Evolutionary conservation across 2,888 invertebrate species (phyloP).

Genomic region (Acronicta leporina): DNA sequence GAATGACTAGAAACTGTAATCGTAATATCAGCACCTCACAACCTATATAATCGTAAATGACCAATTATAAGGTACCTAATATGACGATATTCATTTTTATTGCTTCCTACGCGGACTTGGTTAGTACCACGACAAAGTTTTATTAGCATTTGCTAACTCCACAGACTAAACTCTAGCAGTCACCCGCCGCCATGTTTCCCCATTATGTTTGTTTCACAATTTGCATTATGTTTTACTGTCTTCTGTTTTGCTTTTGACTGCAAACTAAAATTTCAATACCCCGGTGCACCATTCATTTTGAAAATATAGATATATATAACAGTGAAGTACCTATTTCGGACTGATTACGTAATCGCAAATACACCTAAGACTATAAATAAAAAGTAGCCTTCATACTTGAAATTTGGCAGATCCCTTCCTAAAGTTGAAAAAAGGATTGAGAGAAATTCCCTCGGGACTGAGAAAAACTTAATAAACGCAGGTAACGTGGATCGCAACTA

Average conservation of each 20-base stretch:
- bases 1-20: slow-evolving; percentile 3
- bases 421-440: too few relatives aligned
- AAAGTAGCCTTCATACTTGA: too few relatives aligned
- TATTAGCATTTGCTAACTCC: slow-evolving; percentile 68
- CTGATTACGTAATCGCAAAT: too few relatives aligned
- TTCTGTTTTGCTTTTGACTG: slow-evolving; percentile 25
- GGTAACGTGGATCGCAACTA: too few relatives aligned
- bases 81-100: slow-evolving; percentile 55
- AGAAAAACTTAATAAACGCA: too few relatives aligned
- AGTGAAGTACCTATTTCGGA: too few relatives aligned
- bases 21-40: slow-evolving; percentile 9
- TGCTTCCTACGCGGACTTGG: slow-evolving; percentile 50
- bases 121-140: slow-evolving; percentile 65
- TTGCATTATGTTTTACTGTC: slow-evolving; percentile 53
- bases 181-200: slow-evolving; percentile 44
- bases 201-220: slow-evolving; percentile 55
- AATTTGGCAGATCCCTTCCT: too few relatives aligned
- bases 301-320: slow-evolving; percentile 11
- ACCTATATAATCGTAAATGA: slow-evolving; percentile 12
- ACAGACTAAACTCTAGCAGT: slow-evolving; percentile 60
- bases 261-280: slow-evolving; percentile 31
- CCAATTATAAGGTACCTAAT: slow-evolving; percentile 28
- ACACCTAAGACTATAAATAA: too few relatives aligned
- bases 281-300: slow-evolving; percentile 36
- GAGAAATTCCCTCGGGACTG: too few relatives aligned